These are phyloP conservation scores for Reticulitermes speratus DNA, from an alignment of 1,140 invertebrate species.

Conservation along the genomic window DNA sequence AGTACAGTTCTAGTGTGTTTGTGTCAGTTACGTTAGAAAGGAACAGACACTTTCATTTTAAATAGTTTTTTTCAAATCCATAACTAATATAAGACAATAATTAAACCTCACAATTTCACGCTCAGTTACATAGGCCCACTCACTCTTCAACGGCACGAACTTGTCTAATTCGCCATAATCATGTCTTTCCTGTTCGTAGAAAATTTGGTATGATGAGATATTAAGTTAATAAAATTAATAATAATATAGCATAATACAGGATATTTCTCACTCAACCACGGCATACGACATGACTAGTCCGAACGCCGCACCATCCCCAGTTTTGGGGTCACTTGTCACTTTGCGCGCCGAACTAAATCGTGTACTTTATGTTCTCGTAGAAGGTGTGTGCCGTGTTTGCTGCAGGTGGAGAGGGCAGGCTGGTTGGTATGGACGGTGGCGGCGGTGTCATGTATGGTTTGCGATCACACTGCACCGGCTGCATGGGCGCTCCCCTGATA, in stretches of 20 bases:
- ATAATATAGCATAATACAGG: background rate
- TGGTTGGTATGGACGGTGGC: slow-evolving; percentile 44
- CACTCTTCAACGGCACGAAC: no score
- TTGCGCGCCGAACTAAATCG: slow-evolving; percentile 37
- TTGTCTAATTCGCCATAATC: background rate
- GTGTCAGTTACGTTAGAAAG: background rate
- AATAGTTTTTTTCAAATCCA: background rate
- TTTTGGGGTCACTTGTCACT: background rate
- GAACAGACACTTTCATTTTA: background rate
- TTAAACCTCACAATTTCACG: background rate
- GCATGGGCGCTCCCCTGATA: slow-evolving; percentile 33
- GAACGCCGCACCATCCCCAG: background rate
- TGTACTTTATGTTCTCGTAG: slow-evolving; percentile 47
- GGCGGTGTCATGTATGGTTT: slow-evolving; percentile 45
- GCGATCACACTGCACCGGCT: slow-evolving; percentile 45
- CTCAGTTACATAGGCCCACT: background rate
- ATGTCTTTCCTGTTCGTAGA: background rate
- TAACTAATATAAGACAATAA: background rate
- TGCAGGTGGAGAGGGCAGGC: slow-evolving; percentile 45
- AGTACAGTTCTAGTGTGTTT: background rate
- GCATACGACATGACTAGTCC: background rate
- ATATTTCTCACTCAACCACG: background rate
- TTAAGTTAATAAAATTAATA: slow-evolving; percentile 13
- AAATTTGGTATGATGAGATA: background rate
- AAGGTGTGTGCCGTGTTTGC: slow-evolving; percentile 45